Evolutionary conservation across 2,113 vertebrate species (phyloP), one percentile per base, ranked within the genome.

Genomic region (Chamaetylas fuelleborni): DNA sequence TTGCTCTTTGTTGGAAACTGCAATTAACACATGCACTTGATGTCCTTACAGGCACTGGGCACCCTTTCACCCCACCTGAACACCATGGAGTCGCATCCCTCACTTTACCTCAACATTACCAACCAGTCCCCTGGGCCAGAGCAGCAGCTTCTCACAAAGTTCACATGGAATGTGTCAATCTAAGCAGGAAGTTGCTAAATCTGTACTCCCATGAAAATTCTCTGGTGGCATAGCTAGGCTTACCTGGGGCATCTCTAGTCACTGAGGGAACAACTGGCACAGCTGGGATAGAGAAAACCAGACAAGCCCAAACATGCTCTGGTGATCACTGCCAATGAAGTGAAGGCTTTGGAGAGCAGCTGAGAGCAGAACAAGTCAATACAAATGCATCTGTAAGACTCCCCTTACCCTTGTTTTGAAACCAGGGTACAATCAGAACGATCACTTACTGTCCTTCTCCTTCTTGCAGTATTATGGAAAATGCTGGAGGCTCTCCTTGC

Each of bases 381-480:
- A 66, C 19, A 48, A 90, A 86, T 9, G 2, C 15, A 47, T 34
- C 43, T 81, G n/a, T 29, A 83, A 70, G 38, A 34, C 48, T 72
- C 45, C 60, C 51, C 34, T 54, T n/a, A n/a, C 56, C 56, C 38
- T 77, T n/a, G 25, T 76, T 96, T 66, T 28, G 84, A 92, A 94
- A 81, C 0, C 76, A 62, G 29, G 25, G 38, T 36, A 53, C 71
- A 91, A 91, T 47, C 26, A 61, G 33, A 86, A 80, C 0, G 0
- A 76, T 64, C n/a, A 11, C 26, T 66, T 61, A n/a, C 3, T 34
- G 40, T 12, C 40, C 28, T 65, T 54, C 45, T 14, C 40, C 28
- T 67, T 71, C 79, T 81, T 81, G 56, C 65, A 89, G 40, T 22
- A 24, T 26, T 12, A 66, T 38, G 60, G 43, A 86, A 79, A 92